These are phyloP conservation scores for Wiebesia pumilae DNA, from an alignment of 1,140 invertebrate genomes.

Conservation along the genomic window DNA sequence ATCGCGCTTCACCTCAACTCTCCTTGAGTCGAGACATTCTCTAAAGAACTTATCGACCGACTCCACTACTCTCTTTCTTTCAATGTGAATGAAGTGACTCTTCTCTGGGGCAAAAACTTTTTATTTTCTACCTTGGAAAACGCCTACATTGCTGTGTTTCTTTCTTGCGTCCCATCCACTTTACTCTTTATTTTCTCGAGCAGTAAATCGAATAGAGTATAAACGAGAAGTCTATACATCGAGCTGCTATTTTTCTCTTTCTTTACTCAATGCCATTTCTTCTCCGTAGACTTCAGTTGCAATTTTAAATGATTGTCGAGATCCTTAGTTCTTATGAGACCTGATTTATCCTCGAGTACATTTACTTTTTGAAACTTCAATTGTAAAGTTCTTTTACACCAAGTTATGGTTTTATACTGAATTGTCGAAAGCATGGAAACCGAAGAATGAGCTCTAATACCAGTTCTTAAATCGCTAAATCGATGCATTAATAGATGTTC, in stretches of 20 bases:
- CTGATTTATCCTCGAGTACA: not conserved
- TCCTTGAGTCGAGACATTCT: constrained; percentile 1
- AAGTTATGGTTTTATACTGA: no score
- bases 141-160: constrained; percentile 43
- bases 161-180: not conserved
- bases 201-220: constrained; percentile 42
- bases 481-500: no score
- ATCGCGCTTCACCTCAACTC: constrained; percentile 31
- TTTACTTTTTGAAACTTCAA: not conserved
- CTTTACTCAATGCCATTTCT: not conserved
- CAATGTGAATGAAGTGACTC: constrained; percentile 13
- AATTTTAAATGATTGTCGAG: constrained; percentile 22
- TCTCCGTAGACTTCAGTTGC: not conserved
- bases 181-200: constrained; percentile 40
- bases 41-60: constrained; percentile 53
- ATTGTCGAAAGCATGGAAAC: no score
- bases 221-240: constrained; percentile 25
- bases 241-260: constrained; percentile 16
- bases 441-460: not conserved
- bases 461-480: no score
- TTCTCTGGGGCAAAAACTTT: constrained; percentile 26
- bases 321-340: constrained; percentile 7
- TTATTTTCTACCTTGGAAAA: constrained; percentile 41
- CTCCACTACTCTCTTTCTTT: constrained; percentile 29
- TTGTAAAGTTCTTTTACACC: not conserved